phyloP scores from a whole-genome alignment of 2,797 vertebrate genomes.

The Lophotriccus pileatus region DNA sequence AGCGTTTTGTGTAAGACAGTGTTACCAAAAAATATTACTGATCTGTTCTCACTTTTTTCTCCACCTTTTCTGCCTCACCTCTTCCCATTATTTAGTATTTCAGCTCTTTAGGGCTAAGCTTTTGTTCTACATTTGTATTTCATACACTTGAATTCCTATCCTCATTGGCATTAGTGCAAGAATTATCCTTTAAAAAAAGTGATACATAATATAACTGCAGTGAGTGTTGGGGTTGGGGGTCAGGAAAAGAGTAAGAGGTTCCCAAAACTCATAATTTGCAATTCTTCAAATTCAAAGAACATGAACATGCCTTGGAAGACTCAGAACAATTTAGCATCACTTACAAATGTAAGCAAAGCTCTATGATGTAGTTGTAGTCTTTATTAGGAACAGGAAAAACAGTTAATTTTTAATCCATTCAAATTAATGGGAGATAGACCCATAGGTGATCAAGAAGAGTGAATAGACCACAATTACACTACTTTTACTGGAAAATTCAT shows the following conservation, averaged over 20 bases:
- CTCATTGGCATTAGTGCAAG: background rate
- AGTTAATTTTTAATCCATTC: conserved; percentile 18
- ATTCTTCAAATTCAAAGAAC: background rate
- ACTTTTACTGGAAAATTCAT: background rate
- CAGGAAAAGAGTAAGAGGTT: background rate
- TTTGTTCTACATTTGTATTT: background rate
- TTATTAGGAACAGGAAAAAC: background rate
- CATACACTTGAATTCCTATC: background rate
- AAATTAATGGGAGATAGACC: background rate
- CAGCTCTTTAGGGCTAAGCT: background rate
- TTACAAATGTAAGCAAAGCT: background rate
- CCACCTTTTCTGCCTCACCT: background rate
- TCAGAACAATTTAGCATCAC: background rate
- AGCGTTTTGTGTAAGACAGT: background rate
- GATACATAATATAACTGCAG: background rate
- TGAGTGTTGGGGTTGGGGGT: background rate
- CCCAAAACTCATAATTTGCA: background rate
- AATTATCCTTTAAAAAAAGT: background rate
- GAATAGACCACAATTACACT: conserved; percentile 42
- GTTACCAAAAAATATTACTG: background rate
- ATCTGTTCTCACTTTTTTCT: background rate
- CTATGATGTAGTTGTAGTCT: background rate
- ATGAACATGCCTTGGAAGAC: background rate
- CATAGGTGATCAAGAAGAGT: background rate
- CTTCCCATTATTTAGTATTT: background rate